Evolutionary conservation across 2,113 vertebrate genomes (phyloP), one percentile per base, ranked within the genome.

Genomic region (Lampris megalopsis): DNA sequence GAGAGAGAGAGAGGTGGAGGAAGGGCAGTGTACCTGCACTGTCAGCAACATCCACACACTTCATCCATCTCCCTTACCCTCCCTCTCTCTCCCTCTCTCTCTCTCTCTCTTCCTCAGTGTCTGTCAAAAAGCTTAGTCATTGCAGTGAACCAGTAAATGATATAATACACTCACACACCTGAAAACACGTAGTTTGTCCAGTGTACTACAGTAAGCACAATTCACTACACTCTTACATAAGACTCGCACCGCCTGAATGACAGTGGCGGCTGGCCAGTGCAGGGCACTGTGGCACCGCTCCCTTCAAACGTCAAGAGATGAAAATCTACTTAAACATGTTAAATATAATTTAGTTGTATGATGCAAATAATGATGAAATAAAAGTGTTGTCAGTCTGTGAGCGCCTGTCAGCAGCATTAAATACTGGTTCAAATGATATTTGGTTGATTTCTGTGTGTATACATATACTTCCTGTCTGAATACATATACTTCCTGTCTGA

Each of bases 101-200:
- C 75, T 66, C 66, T 74, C 13, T 72, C 64, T 49, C 41, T 63
- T 61, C 24, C 48, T 59, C 50, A 5, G 69, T 53, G 71, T 83
- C 75, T 71, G 76, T 75, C 73, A 79, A 65, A 92, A 84, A 82
- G 90, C 89, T 91, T 91, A 87, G 91, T 93, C 91, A 93, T 75
- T 87, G 88, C 85, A 73, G 77, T 80, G 75, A 86, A 86, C 90
- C 89, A 80, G 82, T 91, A 80, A 70, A 74, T 72, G 67, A 80
- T 82, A 70, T 53, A 87, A 78, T 64, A 75, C 43, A 71, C 61
- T 80, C 86, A 72, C 71, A 79, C 73, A 67, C 49, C 59, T 57
- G 49, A 57, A 13, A 65, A 71, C 63, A 72, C 63, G 62, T 35
- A 13, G 40, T 37, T 69, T 13, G 13, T 81, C 57, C 67, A 75